Evolutionary conservation across 1,140 invertebrate species (phyloP), one percentile per base, ranked within the genome.

Genomic region (Apis mellifera): DNA sequence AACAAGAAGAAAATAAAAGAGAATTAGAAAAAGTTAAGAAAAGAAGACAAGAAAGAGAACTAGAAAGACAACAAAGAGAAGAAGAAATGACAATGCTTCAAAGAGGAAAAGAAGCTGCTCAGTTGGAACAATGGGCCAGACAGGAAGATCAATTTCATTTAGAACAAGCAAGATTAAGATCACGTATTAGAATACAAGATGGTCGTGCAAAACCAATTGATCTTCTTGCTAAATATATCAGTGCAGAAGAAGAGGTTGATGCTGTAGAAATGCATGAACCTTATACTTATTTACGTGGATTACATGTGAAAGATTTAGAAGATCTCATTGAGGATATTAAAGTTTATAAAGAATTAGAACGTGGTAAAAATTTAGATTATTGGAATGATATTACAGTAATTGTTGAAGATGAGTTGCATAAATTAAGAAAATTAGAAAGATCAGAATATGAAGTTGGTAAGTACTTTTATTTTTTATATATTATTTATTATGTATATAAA

Each of bases 241-340:
- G 97, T 92, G 97, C 97, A 0, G 98, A 99, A 91, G 97, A 98
- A 89, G 97, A 98, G 89, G 97, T 98, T 55, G 97, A 98, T 92
- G 97, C 98, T 5, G 97, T 99, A 48, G 99, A 99, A 95, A 99
- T 99, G 97, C 98, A 99, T 91, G 99, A 99, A 93, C 99, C 99
- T 0, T 99, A 99, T 90, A 98, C 98, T 0, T 99, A 99, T 92
- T 95, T 99, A 0, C 98, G 99, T 92, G 99, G 99, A 4, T 94
- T 99, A 50, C 97, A 97, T 9, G 96, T 98, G 13, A 96, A 97
- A 84, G 99, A 99, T 93, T 94, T 99, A n/a, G 99, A 99, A 92
- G 99, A 99, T 94, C 94, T 99, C 0, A 95, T 99, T 9, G 99
- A 98, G 89, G 99, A 99, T 93, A 99, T 99, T 80, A 98, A 98